Conservation (phyloP, 2,888 invertebrate genomes). For the Noctua pronuba region DNA sequence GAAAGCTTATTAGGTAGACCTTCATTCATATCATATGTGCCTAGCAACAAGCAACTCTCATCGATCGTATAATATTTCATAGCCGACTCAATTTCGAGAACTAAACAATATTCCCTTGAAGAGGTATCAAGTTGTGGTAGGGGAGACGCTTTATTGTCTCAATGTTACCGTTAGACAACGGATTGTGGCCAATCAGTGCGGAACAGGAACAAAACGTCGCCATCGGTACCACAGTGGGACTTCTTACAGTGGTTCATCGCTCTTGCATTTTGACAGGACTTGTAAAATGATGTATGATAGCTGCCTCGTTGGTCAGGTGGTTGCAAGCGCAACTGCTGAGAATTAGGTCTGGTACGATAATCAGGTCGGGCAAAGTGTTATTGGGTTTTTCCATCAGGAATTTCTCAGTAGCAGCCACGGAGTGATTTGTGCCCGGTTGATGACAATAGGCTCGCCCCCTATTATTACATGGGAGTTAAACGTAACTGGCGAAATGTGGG, state of each 20-base stretch:
- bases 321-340: too few species aligned
- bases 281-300: too few species aligned
- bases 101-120: constrained; percentile 68
- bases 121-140: constrained; percentile 71
- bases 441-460: too few species aligned
- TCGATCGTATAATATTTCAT: constrained; percentile 43
- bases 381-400: too few species aligned
- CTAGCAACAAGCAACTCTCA: constrained; percentile 4
- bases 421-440: too few species aligned
- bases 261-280: not conserved
- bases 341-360: too few species aligned
- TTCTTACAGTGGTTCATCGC: constrained; percentile 21
- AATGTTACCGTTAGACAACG: constrained; percentile 76
- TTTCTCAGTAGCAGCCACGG: too few species aligned
- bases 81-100: constrained; percentile 36
- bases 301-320: too few species aligned
- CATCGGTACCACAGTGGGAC: constrained; percentile 46
- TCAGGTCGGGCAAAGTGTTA: too few species aligned
- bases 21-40: not conserved
- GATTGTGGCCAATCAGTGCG: constrained; percentile 82
- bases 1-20: not conserved
- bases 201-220: constrained; percentile 81
- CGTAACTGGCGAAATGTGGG: too few species aligned
- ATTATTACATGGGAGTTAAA: too few species aligned
- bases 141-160: constrained; percentile 78